These are phyloP conservation scores for Sthenelais limicola DNA, from an alignment of 2,888 invertebrate species.

Conservation along the genomic window DNA sequence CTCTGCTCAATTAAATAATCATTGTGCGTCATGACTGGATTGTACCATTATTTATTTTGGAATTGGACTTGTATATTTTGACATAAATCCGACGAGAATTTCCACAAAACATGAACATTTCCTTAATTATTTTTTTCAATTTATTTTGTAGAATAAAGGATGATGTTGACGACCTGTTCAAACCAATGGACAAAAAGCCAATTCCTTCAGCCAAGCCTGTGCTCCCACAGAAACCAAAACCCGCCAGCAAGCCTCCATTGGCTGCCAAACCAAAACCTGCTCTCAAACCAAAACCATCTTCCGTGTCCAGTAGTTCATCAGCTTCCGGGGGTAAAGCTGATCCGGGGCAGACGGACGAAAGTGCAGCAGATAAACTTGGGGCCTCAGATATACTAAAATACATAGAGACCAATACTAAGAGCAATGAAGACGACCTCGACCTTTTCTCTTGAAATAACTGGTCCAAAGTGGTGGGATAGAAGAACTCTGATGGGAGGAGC, in stretches of 20 bases:
- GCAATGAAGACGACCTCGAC: conserved; percentile 27
- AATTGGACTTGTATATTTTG: no score
- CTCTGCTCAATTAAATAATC: no score
- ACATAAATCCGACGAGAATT: no score
- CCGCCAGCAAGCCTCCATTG: neutral
- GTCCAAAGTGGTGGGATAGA: no score
- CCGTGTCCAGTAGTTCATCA: no score
- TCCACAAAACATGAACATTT: no score
- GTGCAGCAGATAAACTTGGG: neutral
- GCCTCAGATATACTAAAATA: conserved; percentile 31
- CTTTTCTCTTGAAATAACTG: conserved; percentile 22
- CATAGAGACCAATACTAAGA: conserved; percentile 2
- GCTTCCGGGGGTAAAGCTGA: neutral
- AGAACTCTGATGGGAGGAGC: no score
- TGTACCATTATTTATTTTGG: no score
- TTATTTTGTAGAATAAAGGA: conserved; percentile 37
- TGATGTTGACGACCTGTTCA: conserved; percentile 33
- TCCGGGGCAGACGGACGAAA: neutral
- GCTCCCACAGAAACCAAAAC: neutral
- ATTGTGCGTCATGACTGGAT: no score
- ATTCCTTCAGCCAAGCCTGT: neutral
- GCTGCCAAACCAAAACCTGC: conserved; percentile 12
- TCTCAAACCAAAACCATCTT: conserved; percentile 13
- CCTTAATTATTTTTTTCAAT: no score
- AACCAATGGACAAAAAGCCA: neutral